Evolutionary conservation across 2,888 invertebrate species (phyloP).

Genomic region (Ditylenchus weischeri): DNA sequence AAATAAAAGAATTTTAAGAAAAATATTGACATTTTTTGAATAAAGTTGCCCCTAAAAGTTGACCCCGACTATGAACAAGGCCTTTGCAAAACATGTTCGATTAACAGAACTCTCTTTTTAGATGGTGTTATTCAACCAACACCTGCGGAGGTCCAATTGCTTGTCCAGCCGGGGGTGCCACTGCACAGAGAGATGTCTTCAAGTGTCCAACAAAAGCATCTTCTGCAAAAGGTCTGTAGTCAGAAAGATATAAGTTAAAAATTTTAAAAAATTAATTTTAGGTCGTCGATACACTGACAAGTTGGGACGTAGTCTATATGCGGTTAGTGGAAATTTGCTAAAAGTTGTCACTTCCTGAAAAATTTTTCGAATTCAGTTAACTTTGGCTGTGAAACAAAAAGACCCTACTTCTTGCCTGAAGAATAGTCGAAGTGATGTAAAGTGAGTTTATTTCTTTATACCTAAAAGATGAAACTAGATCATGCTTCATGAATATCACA

Average conservation of each 20-base stretch:
- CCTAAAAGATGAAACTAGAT: background rate
- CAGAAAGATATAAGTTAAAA: background rate
- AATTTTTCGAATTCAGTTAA: constrained; percentile 19
- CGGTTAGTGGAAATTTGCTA: constrained; percentile 15
- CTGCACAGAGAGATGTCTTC: constrained; percentile 55
- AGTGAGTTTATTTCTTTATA: constrained; percentile 27
- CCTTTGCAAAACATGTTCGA: no score
- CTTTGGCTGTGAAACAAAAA: constrained; percentile 45
- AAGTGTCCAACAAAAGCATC: constrained; percentile 51
- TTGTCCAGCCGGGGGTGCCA: constrained; percentile 52
- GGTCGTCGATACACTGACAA: constrained; percentile 55
- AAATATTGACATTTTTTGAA: no score
- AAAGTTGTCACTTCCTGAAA: no score
- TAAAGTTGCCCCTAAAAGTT: no score
- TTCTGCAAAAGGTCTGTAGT: constrained; percentile 34
- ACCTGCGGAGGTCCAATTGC: constrained; percentile 54
- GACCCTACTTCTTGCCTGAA: constrained; percentile 50
- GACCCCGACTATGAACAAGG: no score
- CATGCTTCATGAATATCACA: background rate
- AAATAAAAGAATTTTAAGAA: no score
- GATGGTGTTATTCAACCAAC: constrained; percentile 52
- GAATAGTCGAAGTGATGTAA: constrained; percentile 52
- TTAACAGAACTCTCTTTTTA: constrained; percentile 19
- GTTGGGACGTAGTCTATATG: constrained; percentile 54
- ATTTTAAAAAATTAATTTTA: background rate